Evolutionary conservation across 2,888 invertebrate species (phyloP).

Genomic region (Andrena marginata): DNA sequence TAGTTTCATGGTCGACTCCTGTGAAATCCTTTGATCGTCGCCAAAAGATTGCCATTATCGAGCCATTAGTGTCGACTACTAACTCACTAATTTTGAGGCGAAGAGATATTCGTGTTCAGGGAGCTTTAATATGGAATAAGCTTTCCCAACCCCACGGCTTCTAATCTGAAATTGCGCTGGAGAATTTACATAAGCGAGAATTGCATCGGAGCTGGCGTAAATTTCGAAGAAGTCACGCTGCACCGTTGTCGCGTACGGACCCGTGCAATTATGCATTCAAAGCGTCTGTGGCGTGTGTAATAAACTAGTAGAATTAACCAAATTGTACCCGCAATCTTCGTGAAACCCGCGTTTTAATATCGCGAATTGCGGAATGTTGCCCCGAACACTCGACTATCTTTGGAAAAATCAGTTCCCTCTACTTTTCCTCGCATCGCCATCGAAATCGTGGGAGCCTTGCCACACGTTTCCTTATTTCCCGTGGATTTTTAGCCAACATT

Average conservation of each 20-base stretch:
- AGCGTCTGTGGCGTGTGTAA: slow-evolving; percentile 1
- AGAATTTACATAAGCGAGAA: slow-evolving; percentile 45
- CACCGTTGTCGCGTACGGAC: slow-evolving; percentile 1
- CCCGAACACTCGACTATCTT: not conserved
- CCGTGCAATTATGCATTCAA: slow-evolving; percentile 32
- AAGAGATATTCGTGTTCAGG: not conserved
- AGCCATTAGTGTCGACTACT: slow-evolving; percentile 6
- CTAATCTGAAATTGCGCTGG: slow-evolving; percentile 19
- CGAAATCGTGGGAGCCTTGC: not conserved
- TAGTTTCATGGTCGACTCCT: slow-evolving; percentile 3
- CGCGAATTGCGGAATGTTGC: not conserved
- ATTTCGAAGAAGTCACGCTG: slow-evolving; percentile 24
- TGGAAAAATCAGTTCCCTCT: slow-evolving; percentile 26
- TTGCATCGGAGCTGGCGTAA: slow-evolving; percentile 17
- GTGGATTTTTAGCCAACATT: slow-evolving; percentile 17
- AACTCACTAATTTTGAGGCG: not conserved
- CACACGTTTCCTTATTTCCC: not conserved
- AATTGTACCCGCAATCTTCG: slow-evolving; percentile 14
- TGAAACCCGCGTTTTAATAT: slow-evolving; percentile 21
- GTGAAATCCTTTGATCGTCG: not conserved
- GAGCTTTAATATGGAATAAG: not conserved
- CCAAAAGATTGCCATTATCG: not conserved
- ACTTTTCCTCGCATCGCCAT: not conserved
- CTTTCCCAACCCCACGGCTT: not conserved
- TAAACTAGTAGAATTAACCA: slow-evolving; percentile 32